Conservation (phyloP, 2,113 vertebrate species). For the Lipophrys pholis region DNA sequence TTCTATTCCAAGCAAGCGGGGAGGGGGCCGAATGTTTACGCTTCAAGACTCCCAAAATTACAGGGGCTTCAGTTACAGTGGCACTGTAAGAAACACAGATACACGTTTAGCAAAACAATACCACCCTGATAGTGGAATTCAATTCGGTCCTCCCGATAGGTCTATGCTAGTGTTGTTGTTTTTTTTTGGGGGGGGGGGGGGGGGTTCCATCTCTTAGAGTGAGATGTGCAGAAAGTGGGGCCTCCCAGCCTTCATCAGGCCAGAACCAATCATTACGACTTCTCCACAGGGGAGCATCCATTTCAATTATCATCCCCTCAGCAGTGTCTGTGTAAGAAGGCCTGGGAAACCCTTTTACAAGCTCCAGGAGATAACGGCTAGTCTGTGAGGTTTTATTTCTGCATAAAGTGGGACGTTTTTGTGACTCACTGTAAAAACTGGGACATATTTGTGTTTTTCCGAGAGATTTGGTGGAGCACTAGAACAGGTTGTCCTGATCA, state of each 20-base stretch:
- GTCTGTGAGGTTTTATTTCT: constrained; percentile 20
- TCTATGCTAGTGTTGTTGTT: constrained; percentile 20
- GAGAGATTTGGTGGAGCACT: constrained; percentile 55
- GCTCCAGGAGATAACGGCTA: constrained; percentile 38
- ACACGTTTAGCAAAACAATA: constrained; percentile 34
- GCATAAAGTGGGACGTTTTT: constrained; percentile 48
- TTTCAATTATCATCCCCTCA: constrained; percentile 61
- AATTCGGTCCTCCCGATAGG: constrained; percentile 15
- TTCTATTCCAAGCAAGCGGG: constrained; percentile 14
- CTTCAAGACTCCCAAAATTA: constrained; percentile 59
- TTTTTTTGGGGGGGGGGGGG: too few species aligned
- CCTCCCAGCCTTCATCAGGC: constrained; percentile 50
- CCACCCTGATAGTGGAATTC: constrained; percentile 18
- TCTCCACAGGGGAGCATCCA: constrained; percentile 67
- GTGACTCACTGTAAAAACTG: constrained; percentile 36
- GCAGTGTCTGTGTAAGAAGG: constrained; percentile 39
- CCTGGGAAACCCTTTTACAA: constrained; percentile 48
- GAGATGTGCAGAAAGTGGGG: constrained; percentile 49
- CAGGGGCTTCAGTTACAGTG: constrained; percentile 47
- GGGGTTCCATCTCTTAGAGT: constrained; percentile 8
- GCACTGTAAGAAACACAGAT: constrained; percentile 28
- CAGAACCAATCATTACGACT: constrained; percentile 74
- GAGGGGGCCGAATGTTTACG: constrained; percentile 59
- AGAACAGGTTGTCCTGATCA: constrained; percentile 57
- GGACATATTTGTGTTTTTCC: constrained; percentile 55